Conservation (phyloP, 2,888 invertebrate genomes). For the Chrysopilus asiliformis region DNA sequence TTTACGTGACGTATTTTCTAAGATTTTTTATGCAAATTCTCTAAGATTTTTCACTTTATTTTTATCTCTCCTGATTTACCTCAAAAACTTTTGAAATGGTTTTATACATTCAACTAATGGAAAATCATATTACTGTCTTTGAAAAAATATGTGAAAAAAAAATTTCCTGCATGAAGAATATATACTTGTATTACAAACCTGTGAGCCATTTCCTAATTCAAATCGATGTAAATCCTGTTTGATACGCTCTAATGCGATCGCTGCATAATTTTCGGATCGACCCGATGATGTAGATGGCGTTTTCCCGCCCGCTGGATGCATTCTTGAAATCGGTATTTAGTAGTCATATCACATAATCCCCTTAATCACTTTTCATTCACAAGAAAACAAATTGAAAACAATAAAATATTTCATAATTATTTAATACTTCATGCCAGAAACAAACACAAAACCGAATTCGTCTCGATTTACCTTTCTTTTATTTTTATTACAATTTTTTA, state of each 20-base stretch:
- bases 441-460: not conserved
- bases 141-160: too few relatives aligned
- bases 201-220: slow-evolving; percentile 36
- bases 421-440: not conserved
- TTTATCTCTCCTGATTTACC: too few relatives aligned
- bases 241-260: slow-evolving; percentile 36
- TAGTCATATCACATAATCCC: slow-evolving; percentile 34
- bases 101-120: too few relatives aligned
- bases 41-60: too few relatives aligned
- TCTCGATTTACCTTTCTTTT: not conserved
- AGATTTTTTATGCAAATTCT: too few relatives aligned
- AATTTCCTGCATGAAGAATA: too few relatives aligned
- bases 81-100: too few relatives aligned
- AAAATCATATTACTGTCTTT: too few relatives aligned
- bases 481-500: not conserved
- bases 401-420: not conserved
- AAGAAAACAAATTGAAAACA: not conserved
- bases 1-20: too few relatives aligned
- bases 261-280: slow-evolving; percentile 37
- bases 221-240: slow-evolving; percentile 36
- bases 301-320: slow-evolving; percentile 39
- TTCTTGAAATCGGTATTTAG: slow-evolving; percentile 30
- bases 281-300: slow-evolving; percentile 21
- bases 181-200: too few relatives aligned
- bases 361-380: slow-evolving; percentile 3